Conservation (phyloP, 2,888 invertebrate species). For the Carabus problematicus region DNA sequence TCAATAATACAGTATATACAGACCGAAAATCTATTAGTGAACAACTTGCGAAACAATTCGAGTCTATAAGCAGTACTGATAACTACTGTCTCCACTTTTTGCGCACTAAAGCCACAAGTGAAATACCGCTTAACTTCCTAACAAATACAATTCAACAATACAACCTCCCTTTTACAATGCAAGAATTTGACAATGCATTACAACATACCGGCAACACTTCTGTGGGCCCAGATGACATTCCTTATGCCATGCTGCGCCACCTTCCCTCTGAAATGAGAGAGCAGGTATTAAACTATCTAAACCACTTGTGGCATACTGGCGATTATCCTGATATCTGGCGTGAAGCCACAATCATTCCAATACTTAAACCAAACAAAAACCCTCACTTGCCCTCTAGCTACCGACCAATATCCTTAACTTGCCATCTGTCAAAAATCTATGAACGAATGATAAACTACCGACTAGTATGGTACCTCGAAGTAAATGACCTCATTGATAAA, state of each 20-base stretch:
- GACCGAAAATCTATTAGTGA: too few relatives aligned
- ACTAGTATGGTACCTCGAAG: not conserved
- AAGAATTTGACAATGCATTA: not conserved
- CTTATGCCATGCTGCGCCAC: not conserved
- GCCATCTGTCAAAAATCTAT: constrained; percentile 9
- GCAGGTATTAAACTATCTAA: not conserved
- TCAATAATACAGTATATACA: too few relatives aligned
- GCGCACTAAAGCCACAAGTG: too few relatives aligned
- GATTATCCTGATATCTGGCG: not conserved
- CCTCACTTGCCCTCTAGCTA: not conserved
- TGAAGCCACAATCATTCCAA: not conserved
- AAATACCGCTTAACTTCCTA: too few relatives aligned
- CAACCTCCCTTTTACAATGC: not conserved
- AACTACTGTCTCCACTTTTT: too few relatives aligned
- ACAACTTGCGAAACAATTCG: too few relatives aligned
- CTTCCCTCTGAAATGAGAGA: not conserved
- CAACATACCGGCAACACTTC: not conserved
- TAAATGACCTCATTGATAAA: not conserved
- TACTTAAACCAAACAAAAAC: not conserved
- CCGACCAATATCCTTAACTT: constrained; percentile 2
- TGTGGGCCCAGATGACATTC: constrained; percentile 1
- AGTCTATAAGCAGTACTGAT: too few relatives aligned
- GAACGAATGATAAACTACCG: constrained; percentile 3
- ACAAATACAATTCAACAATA: not conserved
- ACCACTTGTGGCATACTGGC: not conserved